phyloP scores from a whole-genome alignment of 2,113 vertebrate species.

The Macquaria australasica region DNA sequence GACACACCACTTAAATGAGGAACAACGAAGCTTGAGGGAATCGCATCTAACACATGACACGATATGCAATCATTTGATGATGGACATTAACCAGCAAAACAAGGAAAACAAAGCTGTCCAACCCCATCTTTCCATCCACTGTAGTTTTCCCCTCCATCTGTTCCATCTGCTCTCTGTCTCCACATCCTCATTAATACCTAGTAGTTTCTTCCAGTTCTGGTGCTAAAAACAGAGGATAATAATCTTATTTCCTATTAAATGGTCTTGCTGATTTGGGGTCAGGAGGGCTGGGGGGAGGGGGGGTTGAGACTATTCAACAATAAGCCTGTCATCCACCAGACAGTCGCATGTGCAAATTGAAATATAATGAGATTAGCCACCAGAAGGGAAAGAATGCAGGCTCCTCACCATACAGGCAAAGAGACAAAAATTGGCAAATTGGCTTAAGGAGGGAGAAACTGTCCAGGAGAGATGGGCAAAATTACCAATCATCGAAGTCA shows the following conservation, averaged over 20 bases:
- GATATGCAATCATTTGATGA: constrained; percentile 12
- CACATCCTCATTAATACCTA: constrained; percentile 56
- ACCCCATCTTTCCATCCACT: constrained; percentile 14
- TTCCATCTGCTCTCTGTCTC: constrained; percentile 58
- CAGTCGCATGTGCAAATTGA: constrained; percentile 83
- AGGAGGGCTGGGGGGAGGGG: constrained; percentile 35
- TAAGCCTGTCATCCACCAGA: constrained; percentile 79
- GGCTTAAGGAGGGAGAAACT: constrained; percentile 60
- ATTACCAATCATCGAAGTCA: constrained; percentile 61
- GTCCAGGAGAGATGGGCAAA: constrained; percentile 47
- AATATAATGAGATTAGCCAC: constrained; percentile 81
- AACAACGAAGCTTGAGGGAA: background rate
- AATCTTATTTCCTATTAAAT: constrained; percentile 70
- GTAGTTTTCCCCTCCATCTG: constrained; percentile 47
- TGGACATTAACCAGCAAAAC: constrained; percentile 11
- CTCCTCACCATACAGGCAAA: constrained; percentile 44
- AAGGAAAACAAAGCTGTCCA: constrained; percentile 20
- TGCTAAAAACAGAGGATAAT: constrained; percentile 68
- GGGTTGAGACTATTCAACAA: constrained; percentile 64
- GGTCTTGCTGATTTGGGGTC: constrained; percentile 60
- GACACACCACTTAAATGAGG: background rate
- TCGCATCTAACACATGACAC: background rate
- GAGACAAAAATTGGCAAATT: constrained; percentile 54
- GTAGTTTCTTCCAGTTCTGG: constrained; percentile 47
- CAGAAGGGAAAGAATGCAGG: constrained; percentile 75